Evolutionary conservation across 2,888 invertebrate species (phyloP).

Genomic region (Kuschelorhynchus macadamiae): DNA sequence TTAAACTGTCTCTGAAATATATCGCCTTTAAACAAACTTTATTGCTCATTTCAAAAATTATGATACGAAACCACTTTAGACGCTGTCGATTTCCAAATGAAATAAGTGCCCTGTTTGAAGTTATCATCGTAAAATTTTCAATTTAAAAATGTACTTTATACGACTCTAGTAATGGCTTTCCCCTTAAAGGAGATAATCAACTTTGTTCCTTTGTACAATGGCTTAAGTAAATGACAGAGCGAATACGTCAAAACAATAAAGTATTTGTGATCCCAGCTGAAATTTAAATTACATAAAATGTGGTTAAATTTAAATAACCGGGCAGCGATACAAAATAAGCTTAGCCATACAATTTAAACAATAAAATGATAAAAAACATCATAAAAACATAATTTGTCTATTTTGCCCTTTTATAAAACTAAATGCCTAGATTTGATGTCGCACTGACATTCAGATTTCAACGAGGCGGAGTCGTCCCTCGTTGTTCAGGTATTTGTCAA

Average conservation of each 20-base stretch:
- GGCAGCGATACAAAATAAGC: too few relatives aligned
- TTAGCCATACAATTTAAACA: too few relatives aligned
- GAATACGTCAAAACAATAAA: constrained; percentile 25
- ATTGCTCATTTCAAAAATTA: constrained; percentile 39
- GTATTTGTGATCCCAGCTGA: constrained; percentile 21
- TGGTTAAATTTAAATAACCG: constrained; percentile 3
- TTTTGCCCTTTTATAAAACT: too few relatives aligned
- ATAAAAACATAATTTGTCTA: too few relatives aligned
- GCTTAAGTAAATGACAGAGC: constrained; percentile 20
- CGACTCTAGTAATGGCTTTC: constrained; percentile 46
- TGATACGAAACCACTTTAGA: constrained; percentile 41
- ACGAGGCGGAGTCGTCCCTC: too few relatives aligned
- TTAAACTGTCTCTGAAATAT: constrained; percentile 37
- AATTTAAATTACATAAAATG: constrained; percentile 20
- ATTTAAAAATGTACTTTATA: constrained; percentile 58
- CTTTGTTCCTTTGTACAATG: constrained; percentile 38
- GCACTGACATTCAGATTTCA: too few relatives aligned
- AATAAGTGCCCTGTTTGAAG: constrained; percentile 47
- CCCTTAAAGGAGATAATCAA: constrained; percentile 20
- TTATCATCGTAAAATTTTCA: constrained; percentile 60
- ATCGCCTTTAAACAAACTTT: constrained; percentile 43
- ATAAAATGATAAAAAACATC: too few relatives aligned
- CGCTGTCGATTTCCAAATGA: constrained; percentile 44
- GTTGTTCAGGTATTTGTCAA: too few relatives aligned
- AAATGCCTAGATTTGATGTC: too few relatives aligned